Percentiles rank a stretch among this genome's conserved stretches.
Evolutionary conservation across 2,888 invertebrate genomes (phyloP).

Genomic region (Machimus atricapillus): DNA sequence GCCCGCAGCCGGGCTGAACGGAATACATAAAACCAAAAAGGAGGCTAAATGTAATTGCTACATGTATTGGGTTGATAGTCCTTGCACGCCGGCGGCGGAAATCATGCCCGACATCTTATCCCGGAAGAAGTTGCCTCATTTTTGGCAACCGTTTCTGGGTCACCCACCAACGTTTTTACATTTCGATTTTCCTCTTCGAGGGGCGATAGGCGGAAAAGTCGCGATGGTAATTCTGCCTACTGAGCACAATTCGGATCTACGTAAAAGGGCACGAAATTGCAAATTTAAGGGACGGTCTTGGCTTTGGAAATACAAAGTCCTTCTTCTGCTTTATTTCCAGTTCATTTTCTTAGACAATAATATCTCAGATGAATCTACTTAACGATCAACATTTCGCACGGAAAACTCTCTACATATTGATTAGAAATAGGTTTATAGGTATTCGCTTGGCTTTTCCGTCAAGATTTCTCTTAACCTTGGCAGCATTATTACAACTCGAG

Average conservation of each 20-base stretch:
- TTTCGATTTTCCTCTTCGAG: neutral
- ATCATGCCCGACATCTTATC: neutral
- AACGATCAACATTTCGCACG: too few species aligned
- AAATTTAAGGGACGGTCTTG: neutral
- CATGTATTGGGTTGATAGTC: neutral
- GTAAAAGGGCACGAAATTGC: neutral
- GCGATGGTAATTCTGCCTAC: neutral
- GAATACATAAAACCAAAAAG: neutral
- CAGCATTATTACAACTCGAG: too few species aligned
- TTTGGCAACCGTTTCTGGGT: neutral
- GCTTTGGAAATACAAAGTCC: neutral
- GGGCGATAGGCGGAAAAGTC: neutral
- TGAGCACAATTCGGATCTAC: neutral
- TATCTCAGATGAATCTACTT: too few species aligned
- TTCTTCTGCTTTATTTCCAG: too few species aligned
- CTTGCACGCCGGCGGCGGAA: neutral
- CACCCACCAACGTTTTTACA: neutral
- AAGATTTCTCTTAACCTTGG: too few species aligned
- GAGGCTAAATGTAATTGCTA: neutral
- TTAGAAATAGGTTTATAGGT: too few species aligned
- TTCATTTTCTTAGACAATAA: too few species aligned
- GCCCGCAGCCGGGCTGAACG: neutral
- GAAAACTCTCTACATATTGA: too few species aligned
- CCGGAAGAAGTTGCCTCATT: neutral
- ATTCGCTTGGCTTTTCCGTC: too few species aligned